A percentile compares a stretch with the other conserved stretches of the same genome.
phyloP scores from a whole-genome alignment of 2,797 vertebrate species.

The Falco concolor region DNA sequence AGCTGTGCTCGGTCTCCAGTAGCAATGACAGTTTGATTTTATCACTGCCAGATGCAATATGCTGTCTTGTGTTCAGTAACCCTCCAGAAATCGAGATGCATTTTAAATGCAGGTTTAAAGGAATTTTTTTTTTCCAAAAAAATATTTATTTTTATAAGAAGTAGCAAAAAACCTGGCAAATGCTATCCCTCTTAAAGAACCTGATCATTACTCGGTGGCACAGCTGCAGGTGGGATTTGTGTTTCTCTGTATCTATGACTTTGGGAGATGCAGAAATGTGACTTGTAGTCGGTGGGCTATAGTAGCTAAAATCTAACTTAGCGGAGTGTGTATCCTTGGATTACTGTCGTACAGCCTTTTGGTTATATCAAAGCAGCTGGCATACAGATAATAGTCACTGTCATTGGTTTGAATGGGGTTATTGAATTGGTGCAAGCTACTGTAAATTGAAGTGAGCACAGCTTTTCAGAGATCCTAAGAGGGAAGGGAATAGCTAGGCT shows the following conservation, averaged over 20 bases:
- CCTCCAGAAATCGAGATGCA: background rate
- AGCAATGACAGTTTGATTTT: slow-evolving; percentile 7
- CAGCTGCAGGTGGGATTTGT: background rate
- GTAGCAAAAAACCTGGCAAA: background rate
- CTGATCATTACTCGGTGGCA: background rate
- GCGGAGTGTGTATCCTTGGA: background rate
- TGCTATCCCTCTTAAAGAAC: background rate
- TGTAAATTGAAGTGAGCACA: background rate
- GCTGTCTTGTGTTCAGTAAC: background rate
- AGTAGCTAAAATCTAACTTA: background rate
- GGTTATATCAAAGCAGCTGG: background rate
- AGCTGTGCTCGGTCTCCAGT: background rate
- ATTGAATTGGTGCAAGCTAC: background rate
- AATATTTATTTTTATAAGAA: background rate
- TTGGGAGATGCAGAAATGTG: background rate
- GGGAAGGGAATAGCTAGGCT: background rate
- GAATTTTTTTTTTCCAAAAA: background rate
- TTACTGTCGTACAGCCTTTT: background rate
- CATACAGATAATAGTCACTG: background rate
- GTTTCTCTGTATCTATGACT: background rate
- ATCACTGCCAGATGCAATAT: slow-evolving; percentile 3
- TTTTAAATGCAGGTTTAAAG: background rate
- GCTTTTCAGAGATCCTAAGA: background rate
- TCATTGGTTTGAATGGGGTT: background rate
- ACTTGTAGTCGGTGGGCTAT: background rate